Base-by-base conservation (phyloP, 1,140 invertebrate species). In the Coenobita brevimanus region DNA sequence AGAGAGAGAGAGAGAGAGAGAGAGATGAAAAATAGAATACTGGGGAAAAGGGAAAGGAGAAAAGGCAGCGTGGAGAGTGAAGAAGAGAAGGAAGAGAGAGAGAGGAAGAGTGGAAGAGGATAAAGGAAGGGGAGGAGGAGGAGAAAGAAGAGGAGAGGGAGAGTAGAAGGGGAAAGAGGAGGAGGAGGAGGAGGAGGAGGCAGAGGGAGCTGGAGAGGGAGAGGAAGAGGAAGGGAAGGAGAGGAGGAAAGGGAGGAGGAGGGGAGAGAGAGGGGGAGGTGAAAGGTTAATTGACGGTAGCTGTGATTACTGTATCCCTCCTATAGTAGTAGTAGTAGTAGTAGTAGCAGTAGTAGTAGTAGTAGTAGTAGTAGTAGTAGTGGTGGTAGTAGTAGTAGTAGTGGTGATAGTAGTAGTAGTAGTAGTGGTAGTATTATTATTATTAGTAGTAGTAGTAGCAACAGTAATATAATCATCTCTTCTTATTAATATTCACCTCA, bases 21-120 rank as follows among this genome's bases (percentile, higher is more conserved):
- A 38, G 57, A 8, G n/a, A 38, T n/a, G 73, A 78, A 46, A 50
- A 38, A 73, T 21, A 73, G 27, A 73, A 41, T 13, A 43, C n/a
- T 17, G 13, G 33, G 24, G 36, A 76, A 3, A 76, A 17, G 24
- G 30, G 1, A 41, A 24, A 27, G 46, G 13, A 27, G 27, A 33
- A 10, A 21, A 10, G n/a, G 43, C 17, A 54, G n/a, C 27, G 15
- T 6, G n/a, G 46, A 50, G 27, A 79, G 27, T 13, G 76, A 79
- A 36, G 21, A 21, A 76, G 17, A 21, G 33, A 41, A 50, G n/a
- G 64, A 67, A n/a, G 3, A 78, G 73, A 46, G 75, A 38, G 75
- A 46, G 75, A 50, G 41, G 41, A 38, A 46, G 73, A 78, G 43
- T n/a, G 73, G 41, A 46, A 78, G 21, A 78, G 30, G 17, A 57